These are phyloP conservation scores for Steinernema hermaphroditum DNA, from an alignment of 2,888 invertebrate species.

Conservation along the genomic window DNA sequence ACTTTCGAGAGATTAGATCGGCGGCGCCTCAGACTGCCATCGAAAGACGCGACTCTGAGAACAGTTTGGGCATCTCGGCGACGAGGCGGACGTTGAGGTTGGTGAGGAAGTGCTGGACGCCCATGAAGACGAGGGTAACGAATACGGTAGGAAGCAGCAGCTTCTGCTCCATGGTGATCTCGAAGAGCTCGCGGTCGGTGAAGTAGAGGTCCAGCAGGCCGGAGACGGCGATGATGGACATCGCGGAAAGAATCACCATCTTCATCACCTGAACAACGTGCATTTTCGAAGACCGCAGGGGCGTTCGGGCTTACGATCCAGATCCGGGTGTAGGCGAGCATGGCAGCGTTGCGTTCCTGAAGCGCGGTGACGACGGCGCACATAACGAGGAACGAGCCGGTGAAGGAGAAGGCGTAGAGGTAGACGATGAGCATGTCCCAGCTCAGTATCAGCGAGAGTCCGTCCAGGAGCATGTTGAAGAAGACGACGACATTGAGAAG, in stretches of 20 bases:
- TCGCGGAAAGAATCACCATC: background rate
- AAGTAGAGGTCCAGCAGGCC: slow-evolving; percentile 22
- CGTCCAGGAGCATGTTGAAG: background rate
- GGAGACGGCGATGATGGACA: slow-evolving; percentile 5
- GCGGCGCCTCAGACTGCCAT: slow-evolving; percentile 1
- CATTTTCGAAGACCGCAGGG: background rate
- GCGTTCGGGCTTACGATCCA: background rate
- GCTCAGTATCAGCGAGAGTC: background rate
- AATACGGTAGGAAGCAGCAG: background rate
- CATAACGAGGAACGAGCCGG: slow-evolving; percentile 16
- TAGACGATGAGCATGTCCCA: slow-evolving; percentile 24
- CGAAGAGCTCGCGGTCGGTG: slow-evolving; percentile 2
- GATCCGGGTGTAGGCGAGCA: background rate
- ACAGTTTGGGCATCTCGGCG: slow-evolving; percentile 9
- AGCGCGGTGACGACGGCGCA: background rate
- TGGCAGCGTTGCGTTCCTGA: background rate
- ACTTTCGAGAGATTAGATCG: background rate
- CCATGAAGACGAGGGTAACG: slow-evolving; percentile 4
- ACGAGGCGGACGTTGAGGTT: background rate
- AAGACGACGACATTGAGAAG: slow-evolving; percentile 3
- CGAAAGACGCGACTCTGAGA: slow-evolving; percentile 1
- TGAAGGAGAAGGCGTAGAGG: slow-evolving; percentile 8
- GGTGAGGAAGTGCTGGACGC: slow-evolving; percentile 7
- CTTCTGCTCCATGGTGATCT: background rate
- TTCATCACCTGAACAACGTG: slow-evolving; percentile 18